Evolutionary conservation across 2,888 invertebrate genomes (phyloP).

Genomic region (Lepetodrilus schrolli): DNA sequence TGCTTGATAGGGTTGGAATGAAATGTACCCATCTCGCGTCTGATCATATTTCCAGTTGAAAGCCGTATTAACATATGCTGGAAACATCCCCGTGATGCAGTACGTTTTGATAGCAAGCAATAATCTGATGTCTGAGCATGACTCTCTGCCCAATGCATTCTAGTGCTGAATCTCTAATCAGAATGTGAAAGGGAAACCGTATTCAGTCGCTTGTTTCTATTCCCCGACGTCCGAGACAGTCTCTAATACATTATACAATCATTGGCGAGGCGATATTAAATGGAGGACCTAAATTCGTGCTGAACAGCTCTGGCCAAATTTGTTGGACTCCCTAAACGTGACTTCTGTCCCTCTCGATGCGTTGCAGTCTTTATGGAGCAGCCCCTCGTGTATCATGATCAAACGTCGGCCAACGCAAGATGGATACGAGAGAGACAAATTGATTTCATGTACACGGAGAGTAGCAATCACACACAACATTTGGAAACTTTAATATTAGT

Average conservation of each 20-base stretch:
- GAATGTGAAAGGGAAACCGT: constrained; percentile 6
- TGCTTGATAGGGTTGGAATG: no score
- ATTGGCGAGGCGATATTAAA: constrained; percentile 13
- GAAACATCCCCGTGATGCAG: background rate
- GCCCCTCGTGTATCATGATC: constrained; percentile 14
- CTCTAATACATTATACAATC: constrained; percentile 26
- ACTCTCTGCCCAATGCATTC: background rate
- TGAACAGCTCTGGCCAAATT: constrained; percentile 22
- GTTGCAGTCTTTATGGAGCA: background rate
- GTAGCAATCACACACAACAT: constrained; percentile 32
- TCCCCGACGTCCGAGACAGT: background rate
- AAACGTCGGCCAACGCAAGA: constrained; percentile 5
- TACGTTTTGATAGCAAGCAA: background rate
- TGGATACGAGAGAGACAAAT: constrained; percentile 27
- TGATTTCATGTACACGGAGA: constrained; percentile 30
- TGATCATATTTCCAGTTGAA: constrained; percentile 25
- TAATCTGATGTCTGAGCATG: background rate
- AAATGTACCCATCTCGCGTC: no score
- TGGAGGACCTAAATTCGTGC: constrained; percentile 26
- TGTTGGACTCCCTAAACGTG: constrained; percentile 22
- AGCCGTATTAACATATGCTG: constrained; percentile 10
- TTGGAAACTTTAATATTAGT: constrained; percentile 33
- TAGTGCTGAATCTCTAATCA: constrained; percentile 1
- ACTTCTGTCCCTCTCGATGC: background rate
- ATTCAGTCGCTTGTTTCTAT: background rate